These are phyloP conservation scores for Shinisaurus crocodilurus DNA, from an alignment of 2,113 vertebrate genomes.

Conservation along the genomic window DNA sequence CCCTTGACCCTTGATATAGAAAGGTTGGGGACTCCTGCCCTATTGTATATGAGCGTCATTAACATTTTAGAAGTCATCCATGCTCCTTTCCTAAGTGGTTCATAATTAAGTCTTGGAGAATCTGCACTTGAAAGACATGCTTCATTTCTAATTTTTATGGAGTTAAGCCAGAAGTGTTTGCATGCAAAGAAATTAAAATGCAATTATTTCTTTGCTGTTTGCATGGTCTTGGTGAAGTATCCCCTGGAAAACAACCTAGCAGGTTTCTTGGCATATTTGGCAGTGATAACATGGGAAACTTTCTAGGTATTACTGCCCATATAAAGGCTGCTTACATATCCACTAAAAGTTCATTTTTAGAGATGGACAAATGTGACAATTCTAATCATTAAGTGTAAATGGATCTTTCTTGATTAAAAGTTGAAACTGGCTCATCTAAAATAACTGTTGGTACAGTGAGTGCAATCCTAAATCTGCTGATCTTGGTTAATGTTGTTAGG, in stretches of 20 bases:
- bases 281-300: neutral
- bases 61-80: neutral
- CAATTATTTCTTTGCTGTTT: neutral
- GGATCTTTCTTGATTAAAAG: neutral
- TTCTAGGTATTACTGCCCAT: neutral
- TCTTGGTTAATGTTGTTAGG: neutral
- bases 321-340: neutral
- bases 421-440: neutral
- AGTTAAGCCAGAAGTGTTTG: neutral
- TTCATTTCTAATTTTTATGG: neutral
- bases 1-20: neutral
- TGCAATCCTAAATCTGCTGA: neutral
- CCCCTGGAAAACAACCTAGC: neutral
- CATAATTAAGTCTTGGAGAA: neutral
- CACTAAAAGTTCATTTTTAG: neutral
- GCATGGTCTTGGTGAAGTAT: neutral
- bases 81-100: neutral
- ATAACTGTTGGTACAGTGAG: neutral
- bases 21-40: neutral
- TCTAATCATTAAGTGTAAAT: neutral
- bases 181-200: neutral
- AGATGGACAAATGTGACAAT: neutral
- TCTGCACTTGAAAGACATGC: neutral
- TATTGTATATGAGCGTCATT: neutral
- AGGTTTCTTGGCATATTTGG: neutral